Base-by-base conservation (phyloP, 2,888 invertebrate species). In the Rutpela maculata region DNA sequence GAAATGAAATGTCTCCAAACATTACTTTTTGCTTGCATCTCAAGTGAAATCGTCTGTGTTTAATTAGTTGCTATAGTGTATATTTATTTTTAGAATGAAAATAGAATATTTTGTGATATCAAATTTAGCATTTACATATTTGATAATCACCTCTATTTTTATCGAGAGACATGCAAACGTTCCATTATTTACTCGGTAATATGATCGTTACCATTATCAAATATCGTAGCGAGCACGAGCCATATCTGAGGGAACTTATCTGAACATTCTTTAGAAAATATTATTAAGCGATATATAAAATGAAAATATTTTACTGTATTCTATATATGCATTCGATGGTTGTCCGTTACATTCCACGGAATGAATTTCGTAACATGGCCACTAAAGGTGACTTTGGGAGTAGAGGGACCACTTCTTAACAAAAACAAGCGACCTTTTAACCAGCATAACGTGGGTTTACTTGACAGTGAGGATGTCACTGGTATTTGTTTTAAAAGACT, bases 381-480 rank as follows among this genome's bases (percentile, higher is more conserved):
- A 78, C 81, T 77, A 82, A 77, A 84, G 84, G 84, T 82, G 84
- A 84, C 84, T 82, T 81, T 83, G 83, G 77, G 79, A 75, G 66
- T 56, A 77, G 67, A 75, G 83, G 73, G 81, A 83, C 81, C 83
- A 80, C 80, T 81, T 81, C 82, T 81, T 79, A 79, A 85, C 82
- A 82, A 84, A 85, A 84, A 84, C 83, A 76, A 78, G 79, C 84
- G 83, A 84, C 84, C 83, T 84, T 84, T 84, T 83, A 84, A 80
- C 80, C 80, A 77, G 80, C 78, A 80, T 84, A 85, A 86, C 84
- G 84, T 85, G 84, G 86, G 86, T 83, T 84, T 81, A 82, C 79
- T 80, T 85, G 86, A 86, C 86, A 86, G 85, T 83, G 80, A 81
- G 83, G 84, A 84, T 86, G 86, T 85, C 85, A 86, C 80, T 79